Base-by-base conservation (phyloP, 2,888 invertebrate genomes). In the Oligia fasciuncula region DNA sequence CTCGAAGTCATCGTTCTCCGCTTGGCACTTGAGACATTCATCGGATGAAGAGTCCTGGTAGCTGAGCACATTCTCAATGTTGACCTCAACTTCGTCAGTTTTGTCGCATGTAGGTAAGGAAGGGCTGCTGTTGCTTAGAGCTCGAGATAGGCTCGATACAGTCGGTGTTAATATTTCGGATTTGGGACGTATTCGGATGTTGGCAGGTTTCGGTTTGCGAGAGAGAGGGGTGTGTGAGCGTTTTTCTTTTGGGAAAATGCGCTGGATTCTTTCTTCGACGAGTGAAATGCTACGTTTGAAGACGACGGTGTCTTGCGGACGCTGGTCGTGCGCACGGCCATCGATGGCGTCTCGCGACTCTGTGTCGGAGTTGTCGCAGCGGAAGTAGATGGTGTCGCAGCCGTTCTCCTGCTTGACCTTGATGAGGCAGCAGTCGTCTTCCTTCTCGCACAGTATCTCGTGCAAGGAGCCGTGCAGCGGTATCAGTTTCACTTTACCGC, bases 31-130 rank as follows among this genome's bases (percentile, higher is more conserved):
- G 73, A 95, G 83, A 83, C 96, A 95, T 80, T 97, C 96, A 57
- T 97, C 96, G 1, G 96, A 96, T 0, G 96, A 96, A 0, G 96
- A 96, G 78, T 97, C 96, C 77, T 96, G 96, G 88, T 96, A 96
- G 78, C 94, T 88, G 91, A 96, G 90, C 4, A 94, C 95, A 80
- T 93, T 95, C 73, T 96, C 96, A 8, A 97, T 95, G 69, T 97
- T 97, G 2, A 97, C 91, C 83, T 96, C 95, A 0, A 96, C 93
- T 51, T 94, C 95, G 29, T 94, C 93, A 19, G 70, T 86, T 2
- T 87, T 92, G 63, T 93, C 92, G 19, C 89, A 92, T 54, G 90
- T 91, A 0, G 88, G 81, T 0, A 96, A 76, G 0, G 96, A 94
- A 0, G 96, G 96, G 76, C 93, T 96, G 82, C 96, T 97, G 83